phyloP scores from a whole-genome alignment of 2,888 invertebrate species.

The Eristalinus sepulchralis region DNA sequence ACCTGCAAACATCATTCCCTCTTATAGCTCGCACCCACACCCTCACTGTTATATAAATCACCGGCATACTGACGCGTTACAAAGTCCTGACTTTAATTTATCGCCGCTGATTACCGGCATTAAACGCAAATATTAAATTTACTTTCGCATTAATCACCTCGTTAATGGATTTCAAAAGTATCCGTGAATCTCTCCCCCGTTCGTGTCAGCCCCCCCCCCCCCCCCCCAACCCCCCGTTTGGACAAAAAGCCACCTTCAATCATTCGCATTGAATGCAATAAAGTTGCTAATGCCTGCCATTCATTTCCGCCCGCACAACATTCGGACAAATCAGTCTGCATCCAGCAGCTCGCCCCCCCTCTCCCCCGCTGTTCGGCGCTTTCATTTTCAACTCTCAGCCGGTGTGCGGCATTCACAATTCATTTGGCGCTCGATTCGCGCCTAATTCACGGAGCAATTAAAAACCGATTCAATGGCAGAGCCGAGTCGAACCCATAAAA shows the following conservation, averaged over 20 bases:
- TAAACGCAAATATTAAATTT: conserved; percentile 66
- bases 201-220: too few relatives aligned
- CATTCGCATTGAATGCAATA: conserved; percentile 67
- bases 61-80: conserved; percentile 27
- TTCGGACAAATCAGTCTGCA: conserved; percentile 51
- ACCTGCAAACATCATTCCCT: not conserved
- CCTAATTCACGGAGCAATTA: conserved; percentile 68
- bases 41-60: conserved; percentile 41
- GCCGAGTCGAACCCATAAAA: conserved; percentile 57
- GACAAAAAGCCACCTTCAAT: conserved; percentile 54
- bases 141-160: conserved; percentile 68
- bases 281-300: conserved; percentile 61
- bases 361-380: not conserved
- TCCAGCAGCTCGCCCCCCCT: not conserved
- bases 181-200: not conserved
- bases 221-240: too few relatives aligned
- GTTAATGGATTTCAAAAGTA: conserved; percentile 62
- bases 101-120: conserved; percentile 54
- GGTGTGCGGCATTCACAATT: conserved; percentile 13
- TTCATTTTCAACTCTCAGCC: not conserved
- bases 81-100: conserved; percentile 59
- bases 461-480: conserved; percentile 65
- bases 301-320: conserved; percentile 44
- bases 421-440: conserved; percentile 54
- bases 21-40: not conserved